Conservation (phyloP, 2,113 vertebrate genomes). For the Scalopus aquaticus region DNA sequence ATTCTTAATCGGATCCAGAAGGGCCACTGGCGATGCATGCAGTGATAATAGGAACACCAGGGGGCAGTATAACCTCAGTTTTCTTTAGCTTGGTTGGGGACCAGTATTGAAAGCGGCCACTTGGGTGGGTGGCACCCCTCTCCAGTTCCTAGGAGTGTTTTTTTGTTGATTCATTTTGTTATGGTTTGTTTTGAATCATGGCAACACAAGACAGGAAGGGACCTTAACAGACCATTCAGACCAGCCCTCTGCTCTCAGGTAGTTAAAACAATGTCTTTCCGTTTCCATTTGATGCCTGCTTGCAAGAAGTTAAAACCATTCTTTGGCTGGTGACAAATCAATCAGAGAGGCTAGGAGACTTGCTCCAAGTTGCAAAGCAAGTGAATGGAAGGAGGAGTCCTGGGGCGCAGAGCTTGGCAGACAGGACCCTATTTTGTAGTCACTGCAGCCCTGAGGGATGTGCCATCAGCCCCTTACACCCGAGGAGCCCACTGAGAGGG, state of each 20-base stretch:
- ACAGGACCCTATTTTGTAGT: background rate
- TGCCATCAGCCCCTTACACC: no score
- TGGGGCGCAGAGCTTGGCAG: background rate
- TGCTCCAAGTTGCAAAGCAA: background rate
- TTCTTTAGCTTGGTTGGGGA: background rate
- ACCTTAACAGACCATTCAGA: slow-evolving; percentile 25
- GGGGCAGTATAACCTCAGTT: slow-evolving; percentile 57
- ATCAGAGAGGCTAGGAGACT: background rate
- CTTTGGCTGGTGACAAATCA: background rate
- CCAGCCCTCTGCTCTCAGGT: background rate
- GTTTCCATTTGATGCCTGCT: slow-evolving; percentile 16
- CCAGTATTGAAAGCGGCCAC: background rate
- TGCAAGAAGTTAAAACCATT: background rate
- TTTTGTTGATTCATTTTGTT: slow-evolving; percentile 53
- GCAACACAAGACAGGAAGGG: slow-evolving; percentile 52
- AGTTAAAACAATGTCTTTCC: background rate
- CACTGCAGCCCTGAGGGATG: background rate
- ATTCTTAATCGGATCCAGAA: background rate
- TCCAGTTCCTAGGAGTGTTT: slow-evolving; percentile 27
- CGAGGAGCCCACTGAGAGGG: background rate
- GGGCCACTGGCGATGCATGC: background rate
- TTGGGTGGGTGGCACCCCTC: background rate
- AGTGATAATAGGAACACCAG: slow-evolving; percentile 37
- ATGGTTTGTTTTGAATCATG: slow-evolving; percentile 48
- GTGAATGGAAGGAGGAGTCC: background rate